Conservation (phyloP, 2,888 invertebrate species). For the Agrilus mali region DNA sequence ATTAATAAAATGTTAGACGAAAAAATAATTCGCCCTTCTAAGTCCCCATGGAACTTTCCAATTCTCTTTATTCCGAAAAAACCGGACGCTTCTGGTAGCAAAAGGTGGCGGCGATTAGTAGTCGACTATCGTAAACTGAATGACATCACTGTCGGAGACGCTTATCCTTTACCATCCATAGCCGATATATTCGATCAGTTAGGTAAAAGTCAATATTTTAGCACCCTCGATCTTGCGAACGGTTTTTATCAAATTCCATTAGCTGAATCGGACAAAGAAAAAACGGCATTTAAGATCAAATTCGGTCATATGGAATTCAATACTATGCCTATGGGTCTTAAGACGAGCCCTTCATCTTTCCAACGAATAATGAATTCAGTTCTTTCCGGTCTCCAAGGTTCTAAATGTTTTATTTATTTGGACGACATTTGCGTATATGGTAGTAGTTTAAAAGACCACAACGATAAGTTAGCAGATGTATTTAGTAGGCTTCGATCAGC, state of each 20-base stretch:
- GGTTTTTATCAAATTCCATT: constrained; percentile 23
- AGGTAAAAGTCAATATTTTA: constrained; percentile 19
- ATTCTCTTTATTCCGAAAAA: constrained; percentile 2
- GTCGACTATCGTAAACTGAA: constrained; percentile 25
- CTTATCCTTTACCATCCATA: constrained; percentile 14
- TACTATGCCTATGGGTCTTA: constrained; percentile 22
- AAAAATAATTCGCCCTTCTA: constrained; percentile 16
- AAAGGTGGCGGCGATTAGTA: constrained; percentile 22
- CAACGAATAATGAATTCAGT: constrained; percentile 23
- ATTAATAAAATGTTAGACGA: constrained; percentile 17
- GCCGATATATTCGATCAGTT: constrained; percentile 13
- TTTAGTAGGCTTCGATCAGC: constrained; percentile 9
- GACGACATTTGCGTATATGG: constrained; percentile 14
- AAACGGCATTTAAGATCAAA: constrained; percentile 22
- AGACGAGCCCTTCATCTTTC: constrained; percentile 28
- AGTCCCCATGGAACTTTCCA: constrained; percentile 19
- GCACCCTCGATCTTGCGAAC: constrained; percentile 20
- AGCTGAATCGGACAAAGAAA: constrained; percentile 13
- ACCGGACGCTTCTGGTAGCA: constrained; percentile 16
- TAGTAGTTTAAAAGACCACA: constrained; percentile 8
- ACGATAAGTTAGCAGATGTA: constrained; percentile 7
- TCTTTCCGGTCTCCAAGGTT: background rate
- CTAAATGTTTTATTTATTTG: constrained; percentile 3
- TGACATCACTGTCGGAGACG: constrained; percentile 20
- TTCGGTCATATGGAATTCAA: constrained; percentile 22